These are phyloP conservation scores for Fistularia commersonii DNA, from an alignment of 2,797 vertebrate species.

Conservation along the genomic window DNA sequence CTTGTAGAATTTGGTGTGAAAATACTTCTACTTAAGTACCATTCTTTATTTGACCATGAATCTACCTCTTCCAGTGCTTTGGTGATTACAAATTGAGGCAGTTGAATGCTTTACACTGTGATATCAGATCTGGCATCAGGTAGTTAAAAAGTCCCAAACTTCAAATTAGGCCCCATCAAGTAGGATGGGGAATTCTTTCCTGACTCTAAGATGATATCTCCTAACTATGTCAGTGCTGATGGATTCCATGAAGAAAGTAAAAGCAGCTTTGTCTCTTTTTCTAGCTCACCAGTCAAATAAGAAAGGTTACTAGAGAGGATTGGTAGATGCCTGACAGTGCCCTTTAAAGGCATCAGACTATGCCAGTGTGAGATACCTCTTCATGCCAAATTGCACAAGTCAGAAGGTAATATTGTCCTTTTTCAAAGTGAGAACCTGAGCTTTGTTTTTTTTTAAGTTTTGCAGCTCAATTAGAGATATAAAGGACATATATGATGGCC, in stretches of 20 bases:
- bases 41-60: slow-evolving; percentile 6
- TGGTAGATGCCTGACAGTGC: slow-evolving; percentile 39
- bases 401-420: slow-evolving; percentile 39
- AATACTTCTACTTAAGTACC: slow-evolving; percentile 17
- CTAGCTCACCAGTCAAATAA: slow-evolving; percentile 60
- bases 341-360: slow-evolving; percentile 55
- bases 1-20: slow-evolving; percentile 30
- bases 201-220: slow-evolving; percentile 61
- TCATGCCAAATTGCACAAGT: slow-evolving; percentile 41
- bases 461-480: background rate
- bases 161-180: slow-evolving; percentile 59
- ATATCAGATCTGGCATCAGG: slow-evolving; percentile 70
- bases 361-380: slow-evolving; percentile 44
- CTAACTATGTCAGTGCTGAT: slow-evolving; percentile 33
- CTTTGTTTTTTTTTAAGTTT: no score
- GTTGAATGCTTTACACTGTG: slow-evolving; percentile 29
- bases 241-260: slow-evolving; percentile 50
- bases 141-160: slow-evolving; percentile 34
- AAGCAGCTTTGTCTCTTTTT: slow-evolving; percentile 55
- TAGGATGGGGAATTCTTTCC: slow-evolving; percentile 60
- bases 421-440: background rate
- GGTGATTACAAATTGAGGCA: slow-evolving; percentile 50
- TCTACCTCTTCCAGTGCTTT: slow-evolving; percentile 25
- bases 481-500: no score
- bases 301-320: slow-evolving; percentile 39